These are phyloP conservation scores for Anhinga rufa DNA, from an alignment of 2,113 vertebrate genomes.

Conservation along the genomic window DNA sequence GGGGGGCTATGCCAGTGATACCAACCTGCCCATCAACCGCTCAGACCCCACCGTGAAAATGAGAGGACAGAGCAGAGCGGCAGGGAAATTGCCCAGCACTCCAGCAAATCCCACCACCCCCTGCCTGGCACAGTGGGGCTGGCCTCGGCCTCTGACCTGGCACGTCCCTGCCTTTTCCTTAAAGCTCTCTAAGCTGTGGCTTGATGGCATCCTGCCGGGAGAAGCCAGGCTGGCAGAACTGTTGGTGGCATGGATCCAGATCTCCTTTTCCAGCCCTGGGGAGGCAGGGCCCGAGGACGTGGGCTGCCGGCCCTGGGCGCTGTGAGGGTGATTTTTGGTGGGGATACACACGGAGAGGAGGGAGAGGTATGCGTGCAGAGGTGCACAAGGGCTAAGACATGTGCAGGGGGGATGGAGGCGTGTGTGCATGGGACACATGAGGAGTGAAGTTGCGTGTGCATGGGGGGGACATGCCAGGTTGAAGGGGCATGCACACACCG, in stretches of 20 bases:
- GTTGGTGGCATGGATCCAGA: neutral
- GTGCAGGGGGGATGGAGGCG: accelerated
- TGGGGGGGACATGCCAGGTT: accelerated
- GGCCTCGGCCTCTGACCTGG: neutral
- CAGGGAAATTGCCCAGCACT: neutral
- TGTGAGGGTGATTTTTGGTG: neutral
- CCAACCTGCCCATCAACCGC: neutral
- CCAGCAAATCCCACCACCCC: neutral
- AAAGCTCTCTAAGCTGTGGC: neutral
- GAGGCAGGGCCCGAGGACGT: accelerated
- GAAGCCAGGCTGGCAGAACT: neutral
- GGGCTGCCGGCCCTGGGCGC: accelerated
- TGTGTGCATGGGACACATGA: accelerated
- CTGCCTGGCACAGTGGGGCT: neutral
- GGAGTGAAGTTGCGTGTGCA: neutral
- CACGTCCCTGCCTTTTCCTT: neutral
- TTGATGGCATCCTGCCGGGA: neutral
- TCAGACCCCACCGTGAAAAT: neutral
- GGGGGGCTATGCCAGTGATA: accelerated
- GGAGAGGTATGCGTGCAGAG: accelerated
- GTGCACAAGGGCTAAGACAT: neutral
- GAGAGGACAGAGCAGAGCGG: neutral
- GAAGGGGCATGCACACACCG: accelerated
- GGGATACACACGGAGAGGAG: accelerated
- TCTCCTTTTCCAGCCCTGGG: neutral